phyloP scores from a whole-genome alignment of 2,888 invertebrate species.

The Phalera bucephala region DNA sequence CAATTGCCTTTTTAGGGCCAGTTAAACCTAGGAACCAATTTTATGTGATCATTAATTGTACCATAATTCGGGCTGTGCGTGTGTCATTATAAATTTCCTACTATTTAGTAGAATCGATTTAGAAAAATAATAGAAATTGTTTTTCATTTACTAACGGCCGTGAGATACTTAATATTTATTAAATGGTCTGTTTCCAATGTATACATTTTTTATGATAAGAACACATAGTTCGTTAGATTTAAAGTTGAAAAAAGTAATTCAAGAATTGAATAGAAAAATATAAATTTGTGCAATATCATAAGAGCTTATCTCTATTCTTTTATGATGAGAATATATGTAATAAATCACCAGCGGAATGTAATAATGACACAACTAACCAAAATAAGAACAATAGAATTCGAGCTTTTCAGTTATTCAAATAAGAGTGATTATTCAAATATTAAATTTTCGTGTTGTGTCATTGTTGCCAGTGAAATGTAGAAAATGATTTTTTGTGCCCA shows the following conservation, averaged over 20 bases:
- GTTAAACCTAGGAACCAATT: slow-evolving; percentile 16
- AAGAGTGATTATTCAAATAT: no score
- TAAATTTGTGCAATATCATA: not conserved
- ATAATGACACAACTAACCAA: no score
- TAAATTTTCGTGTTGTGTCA: no score
- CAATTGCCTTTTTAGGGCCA: not conserved
- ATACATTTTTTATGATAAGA: no score
- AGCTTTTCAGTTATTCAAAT: no score
- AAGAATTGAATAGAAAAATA: not conserved
- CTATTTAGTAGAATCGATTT: slow-evolving; percentile 23
- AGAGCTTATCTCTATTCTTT: not conserved
- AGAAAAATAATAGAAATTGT: slow-evolving; percentile 16
- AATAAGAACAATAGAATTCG: no score
- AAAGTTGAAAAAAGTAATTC: no score
- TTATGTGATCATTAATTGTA: slow-evolving; percentile 42
- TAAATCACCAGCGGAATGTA: no score
- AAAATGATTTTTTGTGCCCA: no score
- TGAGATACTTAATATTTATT: slow-evolving; percentile 28
- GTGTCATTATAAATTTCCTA: slow-evolving; percentile 32
- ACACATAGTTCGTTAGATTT: no score
- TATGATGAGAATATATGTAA: no score
- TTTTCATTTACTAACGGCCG: slow-evolving; percentile 21
- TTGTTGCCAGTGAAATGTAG: no score
- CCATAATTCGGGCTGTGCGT: slow-evolving; percentile 53
- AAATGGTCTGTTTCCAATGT: slow-evolving; percentile 15